Conservation (phyloP, 2,113 vertebrate species). For the Isurus oxyrinchus region DNA sequence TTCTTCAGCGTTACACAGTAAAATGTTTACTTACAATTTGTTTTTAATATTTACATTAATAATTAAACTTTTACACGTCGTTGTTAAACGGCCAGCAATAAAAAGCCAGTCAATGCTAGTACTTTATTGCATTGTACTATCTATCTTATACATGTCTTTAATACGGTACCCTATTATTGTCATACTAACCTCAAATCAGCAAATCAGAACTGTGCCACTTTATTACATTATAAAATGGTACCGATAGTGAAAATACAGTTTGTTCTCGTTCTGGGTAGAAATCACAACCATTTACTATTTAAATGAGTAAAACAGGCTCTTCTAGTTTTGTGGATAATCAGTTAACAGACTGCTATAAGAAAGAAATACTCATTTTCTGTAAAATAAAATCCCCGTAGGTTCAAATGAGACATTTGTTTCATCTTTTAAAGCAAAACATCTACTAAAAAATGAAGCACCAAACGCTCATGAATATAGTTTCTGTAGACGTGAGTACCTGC, state of each 20-base stretch:
- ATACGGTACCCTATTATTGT: neutral
- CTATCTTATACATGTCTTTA: neutral
- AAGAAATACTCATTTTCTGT: neutral
- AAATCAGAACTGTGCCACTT: neutral
- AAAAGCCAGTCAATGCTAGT: neutral
- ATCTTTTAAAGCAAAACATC: conserved; percentile 26
- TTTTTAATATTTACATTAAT: neutral
- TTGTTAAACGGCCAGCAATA: neutral
- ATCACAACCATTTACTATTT: neutral
- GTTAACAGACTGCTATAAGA: neutral
- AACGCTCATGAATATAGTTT: conserved; percentile 8
- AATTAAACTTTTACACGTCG: neutral
- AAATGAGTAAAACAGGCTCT: neutral
- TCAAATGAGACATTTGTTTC: conserved; percentile 20
- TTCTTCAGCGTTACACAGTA: neutral
- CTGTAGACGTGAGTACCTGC: conserved; percentile 21
- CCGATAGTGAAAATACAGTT: neutral
- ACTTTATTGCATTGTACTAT: neutral
- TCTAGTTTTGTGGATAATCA: neutral
- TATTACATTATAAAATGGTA: conserved; percentile 18
- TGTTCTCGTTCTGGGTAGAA: neutral
- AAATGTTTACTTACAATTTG: neutral
- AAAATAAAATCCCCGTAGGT: neutral
- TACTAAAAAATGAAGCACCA: conserved; percentile 1
- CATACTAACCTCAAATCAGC: neutral